Evolutionary conservation across 2,888 invertebrate genomes (phyloP).

Genomic region (Xanthorhoe designata): DNA sequence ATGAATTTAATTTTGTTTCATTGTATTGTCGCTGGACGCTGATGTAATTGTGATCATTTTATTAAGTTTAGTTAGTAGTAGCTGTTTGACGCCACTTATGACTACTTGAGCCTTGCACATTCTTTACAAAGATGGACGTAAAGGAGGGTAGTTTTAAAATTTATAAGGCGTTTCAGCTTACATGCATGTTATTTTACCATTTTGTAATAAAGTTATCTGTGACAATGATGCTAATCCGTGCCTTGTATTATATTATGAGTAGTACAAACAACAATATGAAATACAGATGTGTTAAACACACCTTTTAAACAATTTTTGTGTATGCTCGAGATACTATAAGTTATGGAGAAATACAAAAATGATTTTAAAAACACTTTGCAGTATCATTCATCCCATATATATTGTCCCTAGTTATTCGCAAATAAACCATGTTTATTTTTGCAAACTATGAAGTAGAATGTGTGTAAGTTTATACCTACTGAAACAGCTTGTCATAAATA

Average conservation of each 20-base stretch:
- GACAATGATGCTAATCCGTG: conserved; percentile 48
- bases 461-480: no score
- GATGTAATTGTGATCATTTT: conserved; percentile 73
- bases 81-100: conserved; percentile 24
- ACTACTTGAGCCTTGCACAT: background rate
- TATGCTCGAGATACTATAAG: conserved; percentile 43
- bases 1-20: conserved; percentile 60
- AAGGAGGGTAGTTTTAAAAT: conserved; percentile 25
- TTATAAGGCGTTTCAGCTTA: conserved; percentile 43
- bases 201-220: conserved; percentile 43
- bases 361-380: conserved; percentile 48
- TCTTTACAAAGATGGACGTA: background rate
- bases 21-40: conserved; percentile 62
- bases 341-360: conserved; percentile 65
- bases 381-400: conserved; percentile 11
- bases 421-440: no score
- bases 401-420: background rate
- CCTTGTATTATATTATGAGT: conserved; percentile 39
- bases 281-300: conserved; percentile 44
- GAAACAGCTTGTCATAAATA: no score
- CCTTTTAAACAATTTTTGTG: conserved; percentile 38
- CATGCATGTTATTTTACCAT: conserved; percentile 32
- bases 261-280: conserved; percentile 48
- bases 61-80: conserved; percentile 46
- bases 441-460: no score